phyloP scores from a whole-genome alignment of 2,888 invertebrate species.

The Calliopum simillimum region DNA sequence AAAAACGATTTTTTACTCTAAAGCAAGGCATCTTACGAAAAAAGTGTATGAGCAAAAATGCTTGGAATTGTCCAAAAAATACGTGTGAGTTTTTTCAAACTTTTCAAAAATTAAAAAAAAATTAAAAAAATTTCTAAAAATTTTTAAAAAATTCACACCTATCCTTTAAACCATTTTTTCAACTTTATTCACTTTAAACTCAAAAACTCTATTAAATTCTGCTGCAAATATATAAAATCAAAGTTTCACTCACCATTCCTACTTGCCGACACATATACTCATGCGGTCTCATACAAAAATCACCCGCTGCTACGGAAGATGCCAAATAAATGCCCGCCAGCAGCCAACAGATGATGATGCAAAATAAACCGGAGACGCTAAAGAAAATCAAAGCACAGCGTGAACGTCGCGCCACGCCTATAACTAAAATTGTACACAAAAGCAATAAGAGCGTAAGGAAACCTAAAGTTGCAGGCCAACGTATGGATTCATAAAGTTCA shows the following conservation, averaged over 20 bases:
- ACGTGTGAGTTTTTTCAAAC: too few relatives aligned
- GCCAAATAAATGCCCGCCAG: slow-evolving; percentile 89
- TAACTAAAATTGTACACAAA: slow-evolving; percentile 66
- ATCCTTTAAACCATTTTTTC: too few relatives aligned
- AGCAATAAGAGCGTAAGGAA: slow-evolving; percentile 65
- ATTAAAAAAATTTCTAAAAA: too few relatives aligned
- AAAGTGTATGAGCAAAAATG: too few relatives aligned
- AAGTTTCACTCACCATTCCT: slow-evolving; percentile 62
- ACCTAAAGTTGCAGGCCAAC: slow-evolving; percentile 67
- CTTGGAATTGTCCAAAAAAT: too few relatives aligned
- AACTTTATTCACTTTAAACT: background rate
- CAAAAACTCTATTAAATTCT: background rate
- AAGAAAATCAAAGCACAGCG: slow-evolving; percentile 91
- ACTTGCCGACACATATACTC: slow-evolving; percentile 67
- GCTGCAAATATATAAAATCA: background rate
- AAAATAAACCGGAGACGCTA: slow-evolving; percentile 81
- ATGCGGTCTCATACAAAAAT: slow-evolving; percentile 88
- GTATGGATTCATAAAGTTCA: slow-evolving; percentile 66
- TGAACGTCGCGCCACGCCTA: slow-evolving; percentile 71
- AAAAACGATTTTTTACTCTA: too few relatives aligned
- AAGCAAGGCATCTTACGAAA: too few relatives aligned
- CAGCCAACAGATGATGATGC: slow-evolving; percentile 78
- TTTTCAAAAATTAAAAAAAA: too few relatives aligned
- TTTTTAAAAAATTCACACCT: too few relatives aligned
- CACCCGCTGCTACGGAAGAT: slow-evolving; percentile 84